These are phyloP conservation scores for Orthonyx spaldingii DNA, from an alignment of 2,113 vertebrate species.

Conservation along the genomic window DNA sequence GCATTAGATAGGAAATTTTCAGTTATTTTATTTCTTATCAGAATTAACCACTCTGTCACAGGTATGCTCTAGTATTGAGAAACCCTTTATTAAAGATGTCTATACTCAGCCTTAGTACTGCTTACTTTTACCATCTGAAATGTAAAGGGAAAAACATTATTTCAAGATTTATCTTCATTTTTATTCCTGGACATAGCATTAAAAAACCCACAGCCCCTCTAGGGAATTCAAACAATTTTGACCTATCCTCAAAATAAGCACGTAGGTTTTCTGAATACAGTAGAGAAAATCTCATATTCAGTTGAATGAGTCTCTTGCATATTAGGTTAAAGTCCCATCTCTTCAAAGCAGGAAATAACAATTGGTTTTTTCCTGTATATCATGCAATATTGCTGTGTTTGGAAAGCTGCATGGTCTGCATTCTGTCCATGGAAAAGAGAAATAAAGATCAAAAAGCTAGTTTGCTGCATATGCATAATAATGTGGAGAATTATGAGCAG, in stretches of 20 bases:
- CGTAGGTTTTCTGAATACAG: neutral
- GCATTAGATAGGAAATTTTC: neutral
- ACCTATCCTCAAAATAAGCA: neutral
- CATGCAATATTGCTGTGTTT: neutral
- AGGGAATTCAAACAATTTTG: conserved; percentile 7
- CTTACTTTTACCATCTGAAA: neutral
- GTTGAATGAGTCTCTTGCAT: neutral
- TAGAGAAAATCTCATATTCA: conserved; percentile 17
- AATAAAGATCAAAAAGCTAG: neutral
- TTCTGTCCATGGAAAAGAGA: neutral
- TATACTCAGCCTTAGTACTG: neutral
- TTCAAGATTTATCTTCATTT: neutral
- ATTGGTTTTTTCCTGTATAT: conserved; percentile 3
- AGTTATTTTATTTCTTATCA: neutral
- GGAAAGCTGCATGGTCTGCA: conserved; percentile 9
- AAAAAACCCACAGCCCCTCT: neutral
- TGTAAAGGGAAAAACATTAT: neutral
- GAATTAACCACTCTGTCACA: neutral
- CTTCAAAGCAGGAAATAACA: neutral
- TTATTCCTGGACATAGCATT: neutral
- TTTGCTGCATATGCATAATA: neutral
- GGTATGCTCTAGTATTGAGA: neutral
- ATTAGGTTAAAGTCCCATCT: conserved; percentile 27
- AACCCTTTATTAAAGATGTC: neutral
- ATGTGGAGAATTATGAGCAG: neutral